Percentiles rank a stretch among this genome's conserved stretches.
Conservation (phyloP, 2,113 vertebrate species). For the Nyctibius bracteatus region DNA sequence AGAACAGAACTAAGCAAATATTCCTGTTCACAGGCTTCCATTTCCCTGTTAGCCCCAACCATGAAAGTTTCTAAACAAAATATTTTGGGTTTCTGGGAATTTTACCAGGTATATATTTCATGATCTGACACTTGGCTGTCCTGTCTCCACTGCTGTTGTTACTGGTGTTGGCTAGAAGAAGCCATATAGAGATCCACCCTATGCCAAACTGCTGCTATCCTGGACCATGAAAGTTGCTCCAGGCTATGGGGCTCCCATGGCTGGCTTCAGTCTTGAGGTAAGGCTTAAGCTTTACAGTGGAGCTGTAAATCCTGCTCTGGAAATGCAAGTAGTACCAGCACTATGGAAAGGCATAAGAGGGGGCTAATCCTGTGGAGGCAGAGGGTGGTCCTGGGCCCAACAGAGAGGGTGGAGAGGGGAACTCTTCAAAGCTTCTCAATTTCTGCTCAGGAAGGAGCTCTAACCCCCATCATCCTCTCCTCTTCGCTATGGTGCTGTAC, state of each 20-base stretch:
- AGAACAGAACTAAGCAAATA: background rate
- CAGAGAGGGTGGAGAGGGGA: background rate
- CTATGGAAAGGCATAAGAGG: background rate
- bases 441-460: background rate
- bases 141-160: background rate
- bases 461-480: background rate
- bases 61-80: background rate
- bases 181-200: background rate
- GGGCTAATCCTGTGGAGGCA: background rate
- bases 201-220: background rate
- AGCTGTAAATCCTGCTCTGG: background rate
- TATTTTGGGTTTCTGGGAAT: background rate
- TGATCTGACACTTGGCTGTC: background rate
- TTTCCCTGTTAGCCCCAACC: background rate
- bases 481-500: background rate
- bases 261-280: background rate
- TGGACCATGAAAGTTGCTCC: background rate
- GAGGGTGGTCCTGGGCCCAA: background rate
- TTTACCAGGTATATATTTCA: background rate
- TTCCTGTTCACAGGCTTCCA: background rate
- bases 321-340: background rate
- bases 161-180: background rate
- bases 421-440: background rate
- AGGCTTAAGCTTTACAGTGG: background rate
- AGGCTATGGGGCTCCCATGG: background rate